Conservation (phyloP, 2,888 invertebrate species). For the Erebia palarica region DNA sequence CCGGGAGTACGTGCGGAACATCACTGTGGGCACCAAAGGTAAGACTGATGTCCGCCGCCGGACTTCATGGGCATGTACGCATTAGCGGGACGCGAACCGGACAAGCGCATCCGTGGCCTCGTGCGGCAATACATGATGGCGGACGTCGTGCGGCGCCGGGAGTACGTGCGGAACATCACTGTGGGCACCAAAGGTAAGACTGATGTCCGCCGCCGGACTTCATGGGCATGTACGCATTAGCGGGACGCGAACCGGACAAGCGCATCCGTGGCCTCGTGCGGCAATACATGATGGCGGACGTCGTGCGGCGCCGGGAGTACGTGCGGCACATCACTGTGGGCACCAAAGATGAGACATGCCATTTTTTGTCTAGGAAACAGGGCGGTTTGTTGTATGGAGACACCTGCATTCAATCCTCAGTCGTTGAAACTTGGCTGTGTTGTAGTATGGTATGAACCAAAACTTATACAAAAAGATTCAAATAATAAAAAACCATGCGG, state of each 20-base stretch:
- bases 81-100: conserved; percentile 93
- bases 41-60: no score
- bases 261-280: conserved; percentile 86
- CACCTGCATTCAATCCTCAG: no score
- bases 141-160: no score
- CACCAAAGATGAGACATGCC: neutral
- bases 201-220: no score
- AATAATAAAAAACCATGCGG: no score
- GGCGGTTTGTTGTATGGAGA: no score
- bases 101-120: conserved; percentile 86
- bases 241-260: conserved; percentile 93
- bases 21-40: conserved; percentile 77
- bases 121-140: conserved; percentile 86
- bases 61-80: conserved; percentile 94
- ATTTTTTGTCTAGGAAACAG: no score
- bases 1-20: conserved; percentile 94
- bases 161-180: no score
- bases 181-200: no score
- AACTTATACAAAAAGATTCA: no score
- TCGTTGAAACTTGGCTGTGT: no score
- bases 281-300: conserved; percentile 87
- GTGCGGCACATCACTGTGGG: conserved; percentile 89
- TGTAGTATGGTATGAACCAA: no score
- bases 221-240: conserved; percentile 96
- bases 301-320: conserved; percentile 95